Percentiles rank a stretch among this genome's conserved stretches.
Conservation (phyloP, 2,113 vertebrate genomes). For the Gadus chalcogrammus region DNA sequence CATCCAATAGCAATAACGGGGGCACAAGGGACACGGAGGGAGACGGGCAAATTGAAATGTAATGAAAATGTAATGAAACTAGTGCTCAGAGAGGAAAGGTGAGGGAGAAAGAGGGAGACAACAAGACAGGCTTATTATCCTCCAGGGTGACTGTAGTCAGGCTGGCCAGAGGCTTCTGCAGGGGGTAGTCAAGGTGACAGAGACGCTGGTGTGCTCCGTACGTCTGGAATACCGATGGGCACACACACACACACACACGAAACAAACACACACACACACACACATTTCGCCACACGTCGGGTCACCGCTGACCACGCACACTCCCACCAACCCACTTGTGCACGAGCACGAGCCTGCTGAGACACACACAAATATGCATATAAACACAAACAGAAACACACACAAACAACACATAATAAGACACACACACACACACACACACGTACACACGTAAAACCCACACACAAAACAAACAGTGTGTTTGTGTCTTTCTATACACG, state of each 20-base stretch:
- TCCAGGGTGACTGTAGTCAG: slow-evolving; percentile 47
- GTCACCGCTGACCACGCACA: slow-evolving; percentile 50
- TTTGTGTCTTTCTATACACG: no score
- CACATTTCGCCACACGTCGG: slow-evolving; percentile 38
- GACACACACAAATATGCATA: background rate
- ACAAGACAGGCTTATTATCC: slow-evolving; percentile 31
- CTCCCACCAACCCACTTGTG: background rate
- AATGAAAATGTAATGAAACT: no score
- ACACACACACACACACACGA: slow-evolving; percentile 27
- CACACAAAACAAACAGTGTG: no score
- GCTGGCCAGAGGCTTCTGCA: slow-evolving; percentile 49
- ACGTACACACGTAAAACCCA: background rate
- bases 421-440: background rate
- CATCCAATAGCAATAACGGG: no score
- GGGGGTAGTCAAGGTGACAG: slow-evolving; percentile 68
- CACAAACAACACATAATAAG: no score
- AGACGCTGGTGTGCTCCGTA: slow-evolving; percentile 52
- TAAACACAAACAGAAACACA: background rate
- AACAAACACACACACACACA: no score
- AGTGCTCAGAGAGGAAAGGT: background rate
- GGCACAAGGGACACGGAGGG: no score
- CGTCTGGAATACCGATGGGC: slow-evolving; percentile 66
- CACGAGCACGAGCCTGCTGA: background rate
- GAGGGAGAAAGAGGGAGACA: background rate
- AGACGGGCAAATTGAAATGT: no score